Evolutionary conservation across 2,888 invertebrate species (phyloP), one percentile per base, ranked within the genome.

Genomic region (Anagyrus pseudococci): DNA sequence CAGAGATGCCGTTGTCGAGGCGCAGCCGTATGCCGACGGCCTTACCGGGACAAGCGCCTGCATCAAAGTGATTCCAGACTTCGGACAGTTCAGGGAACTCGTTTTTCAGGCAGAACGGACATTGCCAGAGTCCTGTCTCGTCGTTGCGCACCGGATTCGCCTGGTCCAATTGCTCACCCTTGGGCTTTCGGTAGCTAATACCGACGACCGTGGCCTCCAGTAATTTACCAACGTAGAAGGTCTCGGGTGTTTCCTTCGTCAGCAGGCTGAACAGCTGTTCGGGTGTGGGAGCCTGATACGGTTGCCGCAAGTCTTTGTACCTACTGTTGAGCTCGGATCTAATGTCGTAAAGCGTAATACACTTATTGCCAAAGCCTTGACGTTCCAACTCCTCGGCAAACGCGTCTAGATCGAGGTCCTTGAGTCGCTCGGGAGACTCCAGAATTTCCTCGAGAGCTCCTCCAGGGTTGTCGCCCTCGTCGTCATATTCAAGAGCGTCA

Each of bases 11-110:
- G 79, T 99, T 99, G 81, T 99, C 98, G 2, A 99, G 83, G 0
- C 93, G 85, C 43, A 95, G 84, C 64, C 93, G 88, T 0, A 99
- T 91, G 0, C 99, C 99, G 0, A 93, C 92, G 0, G 98, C 94
- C 78, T 95, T 93, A 0, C 99, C 99, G 0, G 95, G 97, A 82
- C 99, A 99, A 1, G 91, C 89, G 26, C 93, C 94, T 0, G 94
- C 93, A 82, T 98, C 98, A 83, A 98, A 98, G 81, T 98, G 98
- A 82, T 94, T 96, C 98, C 98, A 98, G 50, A 98, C 97, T 84
- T 97, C 97, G 20, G 95, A 94, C 29, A 98, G 83, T 78, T 98
- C 98, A 0, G 95, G 93, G 74, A 98, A 97, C 81, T 97, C 96
- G 77, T 95, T 95, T 78, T 96, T 95, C 70, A 93, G 85, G 83